Percentiles rank a stretch among this genome's conserved stretches.
Evolutionary conservation across 64 coral and sea anemone genomes (phyloP).

Genomic region (Anthopleura sola): DNA sequence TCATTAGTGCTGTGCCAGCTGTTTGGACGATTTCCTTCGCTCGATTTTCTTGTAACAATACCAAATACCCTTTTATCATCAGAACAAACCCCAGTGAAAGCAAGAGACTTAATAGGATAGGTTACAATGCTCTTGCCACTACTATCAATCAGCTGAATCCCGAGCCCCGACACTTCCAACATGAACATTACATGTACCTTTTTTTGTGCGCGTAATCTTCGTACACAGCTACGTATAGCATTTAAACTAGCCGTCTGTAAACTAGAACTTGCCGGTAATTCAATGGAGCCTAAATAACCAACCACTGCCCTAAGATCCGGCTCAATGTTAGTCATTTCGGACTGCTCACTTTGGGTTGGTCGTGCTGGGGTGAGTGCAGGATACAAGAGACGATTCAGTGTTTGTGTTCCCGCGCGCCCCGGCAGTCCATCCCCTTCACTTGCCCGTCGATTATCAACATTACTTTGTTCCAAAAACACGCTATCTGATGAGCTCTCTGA

Average conservation of each 20-base stretch:
- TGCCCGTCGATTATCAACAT: constrained; percentile 14
- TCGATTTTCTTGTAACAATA: constrained; percentile 80
- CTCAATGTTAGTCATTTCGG: constrained; percentile 20
- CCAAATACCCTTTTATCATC: constrained; percentile 95
- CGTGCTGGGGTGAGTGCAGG: constrained; percentile 33
- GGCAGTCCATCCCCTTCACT: constrained; percentile 35
- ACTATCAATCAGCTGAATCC: constrained; percentile 67
- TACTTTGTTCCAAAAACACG: constrained; percentile 14
- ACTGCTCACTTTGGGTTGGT: not conserved
- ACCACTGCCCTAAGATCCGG: constrained; percentile 64
- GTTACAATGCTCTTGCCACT: constrained; percentile 65
- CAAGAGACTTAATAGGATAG: constrained; percentile 75
- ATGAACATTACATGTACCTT: constrained; percentile 73
- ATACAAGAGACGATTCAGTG: constrained; percentile 25
- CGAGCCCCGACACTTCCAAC: constrained; percentile 65
- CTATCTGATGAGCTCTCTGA: constrained; percentile 45
- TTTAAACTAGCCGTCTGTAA: constrained; percentile 72
- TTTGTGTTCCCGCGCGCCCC: constrained; percentile 1
- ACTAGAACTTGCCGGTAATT: constrained; percentile 76
- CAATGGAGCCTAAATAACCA: constrained; percentile 93
- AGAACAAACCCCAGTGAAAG: constrained; percentile 78
- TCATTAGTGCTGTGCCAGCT: constrained; percentile 35
- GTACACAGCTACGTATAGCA: constrained; percentile 76
- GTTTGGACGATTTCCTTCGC: constrained; percentile 25
- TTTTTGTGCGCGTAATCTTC: constrained; percentile 73